Evolutionary conservation across 2,888 invertebrate species (phyloP), one percentile per base, ranked within the genome.

Genomic region (Meliscaeva auricollis): DNA sequence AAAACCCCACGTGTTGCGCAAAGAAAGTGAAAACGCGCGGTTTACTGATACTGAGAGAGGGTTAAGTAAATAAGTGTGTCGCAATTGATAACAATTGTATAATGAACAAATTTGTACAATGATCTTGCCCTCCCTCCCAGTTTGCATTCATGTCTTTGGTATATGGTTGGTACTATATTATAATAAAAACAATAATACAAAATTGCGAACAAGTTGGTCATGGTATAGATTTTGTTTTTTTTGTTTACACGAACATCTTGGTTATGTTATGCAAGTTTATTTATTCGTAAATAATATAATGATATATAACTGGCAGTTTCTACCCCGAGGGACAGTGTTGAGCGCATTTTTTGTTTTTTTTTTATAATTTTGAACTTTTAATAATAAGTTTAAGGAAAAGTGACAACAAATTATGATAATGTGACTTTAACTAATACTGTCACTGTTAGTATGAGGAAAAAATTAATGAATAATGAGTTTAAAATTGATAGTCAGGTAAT

Each of bases 71-170:
- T 41, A n/a, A 38, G 15, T 26, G 15, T 60, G 6, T 60, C 8
- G 15, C 41, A 41, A 26, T 60, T 60, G 41, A 60, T 41, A 60
- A 60, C 26, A 60, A 60, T 60, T 60, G 41, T 44, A 15, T 60
- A 60, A 60, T 60, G 0, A 60, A 20, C 17, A 41, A 22, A 38
- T 60, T 60, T 41, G 8, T 15, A 22, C 22, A 58, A 38, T 26
- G 26, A 7, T 52, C 26, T 26, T 26, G 2, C 6, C 26, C 30
- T 2, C 2, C 20, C 17, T 26, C 20, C 8, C 30, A 30, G 9
- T n/a, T 3, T 54, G 30, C n/a, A n/a, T n/a, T n/a, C n/a, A n/a
- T 8, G 11, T 50, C 2, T n/a, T 2, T 3, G 26, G 26, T 4
- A 26, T 26, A 3, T 26, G 2, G 26, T 26, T 26, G 2, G 26